A percentile compares a stretch with the other conserved stretches of the same genome.
Conservation (phyloP, 2,797 vertebrate genomes). For the Perodicticus potto region DNA sequence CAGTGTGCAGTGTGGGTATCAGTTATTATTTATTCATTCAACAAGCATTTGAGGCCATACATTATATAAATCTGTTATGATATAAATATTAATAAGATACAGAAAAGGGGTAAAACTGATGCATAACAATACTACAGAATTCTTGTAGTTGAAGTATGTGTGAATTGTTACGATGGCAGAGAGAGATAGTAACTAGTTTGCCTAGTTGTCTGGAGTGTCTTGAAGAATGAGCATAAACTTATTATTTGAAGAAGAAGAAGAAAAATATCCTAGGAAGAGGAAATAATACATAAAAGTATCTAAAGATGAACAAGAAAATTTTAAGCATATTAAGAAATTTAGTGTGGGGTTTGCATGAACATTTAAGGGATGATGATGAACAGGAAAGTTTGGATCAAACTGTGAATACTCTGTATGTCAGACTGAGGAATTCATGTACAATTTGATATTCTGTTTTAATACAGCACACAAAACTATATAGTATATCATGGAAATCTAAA, state of each 20-base stretch:
- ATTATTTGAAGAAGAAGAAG: background rate
- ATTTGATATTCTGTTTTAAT: constrained; percentile 30
- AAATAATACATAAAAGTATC: background rate
- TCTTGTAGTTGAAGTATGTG: background rate
- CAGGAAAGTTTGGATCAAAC: background rate
- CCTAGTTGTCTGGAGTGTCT: background rate
- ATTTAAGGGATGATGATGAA: background rate
- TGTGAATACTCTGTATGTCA: background rate
- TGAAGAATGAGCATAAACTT: background rate
- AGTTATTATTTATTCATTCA: background rate
- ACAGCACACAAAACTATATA: background rate
- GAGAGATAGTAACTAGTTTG: background rate
- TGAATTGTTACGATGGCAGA: background rate
- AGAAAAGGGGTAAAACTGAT: background rate
- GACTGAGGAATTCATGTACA: background rate
- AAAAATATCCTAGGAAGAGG: background rate
- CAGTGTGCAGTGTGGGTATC: background rate
- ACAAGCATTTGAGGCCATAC: background rate
- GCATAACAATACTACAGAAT: background rate
- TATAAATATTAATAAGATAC: background rate
- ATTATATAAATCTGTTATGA: background rate
- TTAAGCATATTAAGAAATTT: background rate
- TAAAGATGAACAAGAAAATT: background rate
- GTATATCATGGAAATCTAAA: background rate
- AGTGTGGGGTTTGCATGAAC: background rate